phyloP scores from a whole-genome alignment of 2,888 invertebrate genomes.

The Pseudococcus viburni region DNA sequence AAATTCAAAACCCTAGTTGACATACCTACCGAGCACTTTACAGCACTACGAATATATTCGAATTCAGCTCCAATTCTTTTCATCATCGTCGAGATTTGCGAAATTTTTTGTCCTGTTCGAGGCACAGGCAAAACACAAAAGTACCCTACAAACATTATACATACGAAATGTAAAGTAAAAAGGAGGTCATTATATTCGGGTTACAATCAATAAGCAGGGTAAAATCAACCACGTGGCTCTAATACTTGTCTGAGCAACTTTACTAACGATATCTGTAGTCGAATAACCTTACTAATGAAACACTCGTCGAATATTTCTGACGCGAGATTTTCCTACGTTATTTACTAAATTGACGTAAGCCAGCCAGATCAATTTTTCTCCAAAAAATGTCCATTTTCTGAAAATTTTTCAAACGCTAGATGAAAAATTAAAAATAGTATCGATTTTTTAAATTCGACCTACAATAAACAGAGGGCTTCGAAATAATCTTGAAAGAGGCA shows the following conservation, averaged over 20 bases:
- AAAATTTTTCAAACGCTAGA: neutral
- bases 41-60: neutral
- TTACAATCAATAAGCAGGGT: conserved; percentile 63
- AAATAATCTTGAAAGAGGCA: no score
- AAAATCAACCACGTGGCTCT: conserved; percentile 61
- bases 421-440: neutral
- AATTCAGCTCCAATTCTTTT: neutral
- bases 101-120: neutral
- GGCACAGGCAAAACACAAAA: neutral
- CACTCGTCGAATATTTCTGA: neutral
- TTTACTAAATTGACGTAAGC: neutral
- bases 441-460: neutral
- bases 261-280: conserved; percentile 54
- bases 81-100: neutral
- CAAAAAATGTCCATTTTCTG: neutral
- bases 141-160: conserved; percentile 18
- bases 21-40: neutral
- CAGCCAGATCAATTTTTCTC: neutral
- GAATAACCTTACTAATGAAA: conserved; percentile 14
- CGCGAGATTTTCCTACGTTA: neutral
- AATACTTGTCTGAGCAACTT: conserved; percentile 36
- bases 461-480: neutral
- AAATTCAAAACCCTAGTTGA: neutral
- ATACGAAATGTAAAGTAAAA: conserved; percentile 44
- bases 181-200: conserved; percentile 64